These are phyloP conservation scores for Ifrita kowaldi DNA, from an alignment of 2,113 vertebrate species.

Conservation along the genomic window DNA sequence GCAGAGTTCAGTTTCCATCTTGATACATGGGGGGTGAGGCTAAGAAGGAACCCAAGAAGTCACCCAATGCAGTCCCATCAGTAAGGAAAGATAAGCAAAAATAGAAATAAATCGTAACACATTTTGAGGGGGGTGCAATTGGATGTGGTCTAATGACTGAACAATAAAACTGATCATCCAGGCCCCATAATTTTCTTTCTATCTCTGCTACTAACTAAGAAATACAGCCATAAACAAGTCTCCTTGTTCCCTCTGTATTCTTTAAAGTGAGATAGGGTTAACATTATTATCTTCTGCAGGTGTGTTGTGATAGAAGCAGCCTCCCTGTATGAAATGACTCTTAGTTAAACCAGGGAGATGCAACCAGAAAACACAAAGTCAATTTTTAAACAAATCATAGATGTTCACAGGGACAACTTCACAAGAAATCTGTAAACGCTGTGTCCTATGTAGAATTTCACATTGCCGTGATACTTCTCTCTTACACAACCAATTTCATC, in stretches of 20 bases:
- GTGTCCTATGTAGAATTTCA: background rate
- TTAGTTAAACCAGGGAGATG: background rate
- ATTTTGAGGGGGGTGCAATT: accelerated
- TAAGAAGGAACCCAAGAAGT: background rate
- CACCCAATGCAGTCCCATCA: accelerated
- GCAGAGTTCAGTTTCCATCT: background rate
- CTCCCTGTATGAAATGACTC: background rate
- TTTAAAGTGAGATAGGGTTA: background rate
- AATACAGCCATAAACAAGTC: background rate
- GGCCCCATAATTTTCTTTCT: background rate
- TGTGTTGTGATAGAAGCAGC: background rate
- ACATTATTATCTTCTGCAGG: background rate
- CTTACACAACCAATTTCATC: background rate
- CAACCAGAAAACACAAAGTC: background rate
- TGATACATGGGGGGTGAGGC: accelerated
- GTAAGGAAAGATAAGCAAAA: background rate
- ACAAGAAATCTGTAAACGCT: background rate
- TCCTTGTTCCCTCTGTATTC: background rate
- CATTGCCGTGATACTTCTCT: background rate
- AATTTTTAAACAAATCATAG: background rate
- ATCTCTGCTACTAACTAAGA: background rate
- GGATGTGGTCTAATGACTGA: background rate
- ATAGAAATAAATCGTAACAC: background rate
- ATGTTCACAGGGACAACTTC: background rate
- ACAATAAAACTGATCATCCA: background rate